Conservation (phyloP, 2,113 vertebrate species). For the Malurus elegans region DNA sequence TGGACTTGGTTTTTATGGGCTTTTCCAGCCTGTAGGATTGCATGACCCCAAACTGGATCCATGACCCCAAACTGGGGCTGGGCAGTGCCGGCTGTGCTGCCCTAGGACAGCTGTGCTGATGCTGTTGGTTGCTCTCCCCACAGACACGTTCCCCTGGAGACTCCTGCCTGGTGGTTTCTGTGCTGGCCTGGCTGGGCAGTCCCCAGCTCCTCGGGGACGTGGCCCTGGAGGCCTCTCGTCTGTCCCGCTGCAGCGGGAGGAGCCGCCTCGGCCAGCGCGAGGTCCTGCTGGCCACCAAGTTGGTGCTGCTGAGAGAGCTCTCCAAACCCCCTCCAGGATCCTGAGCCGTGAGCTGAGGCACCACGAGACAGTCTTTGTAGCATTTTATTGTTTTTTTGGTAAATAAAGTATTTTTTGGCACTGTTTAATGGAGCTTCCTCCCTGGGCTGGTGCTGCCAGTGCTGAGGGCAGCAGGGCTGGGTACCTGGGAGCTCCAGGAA, state of each 20-base stretch:
- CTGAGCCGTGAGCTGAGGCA: fast-evolving
- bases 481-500: fast-evolving
- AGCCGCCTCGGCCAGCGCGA: not conserved
- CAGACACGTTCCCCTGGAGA: not conserved
- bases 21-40: not conserved
- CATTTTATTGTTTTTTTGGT: not conserved
- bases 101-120: fast-evolving
- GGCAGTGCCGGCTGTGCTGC: not conserved
- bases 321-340: not conserved
- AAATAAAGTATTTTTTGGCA: not conserved
- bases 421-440: fast-evolving
- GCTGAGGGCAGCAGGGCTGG: not conserved
- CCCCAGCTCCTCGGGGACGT: not conserved
- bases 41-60: fast-evolving
- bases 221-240: not conserved
- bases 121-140: not conserved
- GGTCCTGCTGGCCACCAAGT: not conserved
- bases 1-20: not conserved
- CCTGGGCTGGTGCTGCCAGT: not conserved
- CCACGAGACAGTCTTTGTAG: not conserved
- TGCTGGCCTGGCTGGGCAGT: not conserved
- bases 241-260: not conserved
- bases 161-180: not conserved
- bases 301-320: slow-evolving; percentile 26
- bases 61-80: not conserved